A percentile compares a stretch with the other conserved stretches of the same genome.
phyloP scores from a whole-genome alignment of 2,113 vertebrate genomes.

The Rhea pennata region DNA sequence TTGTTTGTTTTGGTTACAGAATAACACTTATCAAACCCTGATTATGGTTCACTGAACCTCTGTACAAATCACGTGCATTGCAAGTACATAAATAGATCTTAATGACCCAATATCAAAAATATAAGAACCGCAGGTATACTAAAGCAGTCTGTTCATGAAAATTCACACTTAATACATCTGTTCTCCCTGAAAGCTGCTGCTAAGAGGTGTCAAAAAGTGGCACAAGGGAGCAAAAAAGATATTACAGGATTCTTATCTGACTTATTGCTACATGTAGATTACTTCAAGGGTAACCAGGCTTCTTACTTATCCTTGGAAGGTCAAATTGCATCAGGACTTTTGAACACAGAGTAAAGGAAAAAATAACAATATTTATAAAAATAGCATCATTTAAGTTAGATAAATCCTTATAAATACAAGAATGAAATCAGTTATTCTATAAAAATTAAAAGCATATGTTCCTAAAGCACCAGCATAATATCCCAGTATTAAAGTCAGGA shows the following conservation, averaged over 20 bases:
- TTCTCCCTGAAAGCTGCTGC: constrained; percentile 57
- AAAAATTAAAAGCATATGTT: constrained; percentile 57
- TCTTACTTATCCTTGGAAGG: constrained; percentile 27
- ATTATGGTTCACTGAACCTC: neutral
- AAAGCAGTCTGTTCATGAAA: constrained; percentile 64
- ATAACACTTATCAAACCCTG: constrained; percentile 30
- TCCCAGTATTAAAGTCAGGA: constrained; percentile 35
- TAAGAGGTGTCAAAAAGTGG: constrained; percentile 45
- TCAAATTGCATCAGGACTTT: constrained; percentile 36
- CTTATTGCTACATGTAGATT: constrained; percentile 74
- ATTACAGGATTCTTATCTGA: constrained; percentile 23
- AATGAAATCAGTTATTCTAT: constrained; percentile 42
- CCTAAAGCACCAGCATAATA: constrained; percentile 68
- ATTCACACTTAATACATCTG: constrained; percentile 67
- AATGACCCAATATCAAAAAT: constrained; percentile 76
- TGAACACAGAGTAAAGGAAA: constrained; percentile 2
- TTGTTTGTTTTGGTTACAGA: constrained; percentile 21
- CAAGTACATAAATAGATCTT: constrained; percentile 65
- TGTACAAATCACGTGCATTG: constrained; percentile 33
- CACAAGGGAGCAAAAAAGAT: constrained; percentile 27
- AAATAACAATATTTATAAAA: constrained; percentile 73
- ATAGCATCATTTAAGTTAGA: constrained; percentile 68
- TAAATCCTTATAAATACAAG: constrained; percentile 75
- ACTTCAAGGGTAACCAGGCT: constrained; percentile 33
- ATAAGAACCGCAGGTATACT: constrained; percentile 64